phyloP scores from a whole-genome alignment of 2,888 invertebrate genomes.

The Macrophya alboannulata region DNA sequence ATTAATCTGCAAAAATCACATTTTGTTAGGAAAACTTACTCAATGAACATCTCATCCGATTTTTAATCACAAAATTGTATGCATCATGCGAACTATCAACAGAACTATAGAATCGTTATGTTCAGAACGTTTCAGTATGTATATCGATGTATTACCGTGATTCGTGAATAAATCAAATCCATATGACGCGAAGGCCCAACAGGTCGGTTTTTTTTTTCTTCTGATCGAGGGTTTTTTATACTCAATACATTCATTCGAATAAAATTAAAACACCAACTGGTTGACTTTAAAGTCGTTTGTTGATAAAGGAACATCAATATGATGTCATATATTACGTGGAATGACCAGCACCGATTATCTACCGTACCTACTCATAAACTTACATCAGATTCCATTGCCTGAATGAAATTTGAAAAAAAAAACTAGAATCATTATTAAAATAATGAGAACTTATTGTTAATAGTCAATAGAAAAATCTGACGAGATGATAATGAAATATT shows the following conservation, averaged over 20 bases:
- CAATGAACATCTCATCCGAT: background rate
- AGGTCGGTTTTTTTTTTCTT: background rate
- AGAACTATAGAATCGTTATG: background rate
- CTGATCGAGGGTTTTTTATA: background rate
- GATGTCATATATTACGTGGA: background rate
- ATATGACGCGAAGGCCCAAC: background rate
- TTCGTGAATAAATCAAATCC: background rate
- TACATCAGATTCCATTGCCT: background rate
- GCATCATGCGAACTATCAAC: background rate
- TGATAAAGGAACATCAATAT: background rate
- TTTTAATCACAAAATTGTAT: background rate
- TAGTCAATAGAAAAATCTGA: background rate
- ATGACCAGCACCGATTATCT: slow-evolving; percentile 16
- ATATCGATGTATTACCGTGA: background rate
- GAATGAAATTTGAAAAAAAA: background rate
- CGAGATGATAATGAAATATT: slow-evolving; percentile 54
- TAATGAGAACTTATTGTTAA: background rate
- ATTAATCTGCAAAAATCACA: background rate
- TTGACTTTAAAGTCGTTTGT: background rate
- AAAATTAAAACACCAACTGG: background rate
- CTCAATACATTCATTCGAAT: too few species aligned
- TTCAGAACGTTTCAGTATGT: background rate
- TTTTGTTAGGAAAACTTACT: background rate
- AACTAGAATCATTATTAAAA: background rate
- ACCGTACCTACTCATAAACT: background rate